Evolutionary conservation across 2,888 invertebrate species (phyloP).

Genomic region (Phorcus lineatus): DNA sequence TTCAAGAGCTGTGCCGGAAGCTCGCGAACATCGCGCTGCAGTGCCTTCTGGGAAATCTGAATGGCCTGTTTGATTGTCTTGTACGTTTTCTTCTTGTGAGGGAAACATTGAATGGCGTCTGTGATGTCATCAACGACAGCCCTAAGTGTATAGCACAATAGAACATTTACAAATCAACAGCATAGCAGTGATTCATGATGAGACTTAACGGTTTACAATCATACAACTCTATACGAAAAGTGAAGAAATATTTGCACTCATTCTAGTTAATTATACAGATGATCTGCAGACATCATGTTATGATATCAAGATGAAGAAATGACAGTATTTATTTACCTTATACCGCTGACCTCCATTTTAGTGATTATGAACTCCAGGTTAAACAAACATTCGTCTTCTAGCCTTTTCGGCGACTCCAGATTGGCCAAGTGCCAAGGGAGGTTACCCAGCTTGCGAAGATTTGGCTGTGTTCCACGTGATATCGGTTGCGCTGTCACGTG

Average conservation of each 20-base stretch:
- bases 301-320: no score
- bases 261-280: no score
- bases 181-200: no score
- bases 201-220: no score
- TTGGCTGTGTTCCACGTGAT: not conserved
- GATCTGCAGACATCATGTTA: no score
- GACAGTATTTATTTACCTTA: not conserved
- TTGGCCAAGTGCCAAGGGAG: not conserved
- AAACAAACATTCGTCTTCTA: not conserved
- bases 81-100: not conserved
- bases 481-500: not conserved
- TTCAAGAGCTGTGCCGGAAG: not conserved
- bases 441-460: not conserved
- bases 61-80: not conserved
- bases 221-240: no score
- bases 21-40: not conserved
- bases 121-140: not conserved
- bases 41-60: constrained; percentile 8
- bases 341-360: not conserved
- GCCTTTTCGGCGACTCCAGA: not conserved
- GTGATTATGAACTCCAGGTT: not conserved
- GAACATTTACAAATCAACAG: no score
- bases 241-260: no score
- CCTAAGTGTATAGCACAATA: not conserved
- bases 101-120: not conserved